Conservation (phyloP, 1,140 invertebrate genomes). For the Pseudomyrmex gracilis region DNA sequence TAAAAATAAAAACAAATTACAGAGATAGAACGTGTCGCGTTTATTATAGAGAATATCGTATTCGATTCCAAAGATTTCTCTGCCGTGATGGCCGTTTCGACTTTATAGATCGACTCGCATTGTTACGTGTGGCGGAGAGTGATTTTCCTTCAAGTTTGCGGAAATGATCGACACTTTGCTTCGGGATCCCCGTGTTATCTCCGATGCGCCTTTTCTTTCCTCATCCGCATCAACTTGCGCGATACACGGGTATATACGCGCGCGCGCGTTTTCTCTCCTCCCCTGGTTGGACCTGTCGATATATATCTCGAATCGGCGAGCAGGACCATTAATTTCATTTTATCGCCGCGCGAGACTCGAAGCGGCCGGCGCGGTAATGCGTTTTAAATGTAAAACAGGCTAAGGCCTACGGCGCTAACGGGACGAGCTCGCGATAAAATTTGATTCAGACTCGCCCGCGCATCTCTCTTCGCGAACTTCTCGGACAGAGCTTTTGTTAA, state of each 20-base stretch:
- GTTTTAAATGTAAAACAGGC: conserved; percentile 86
- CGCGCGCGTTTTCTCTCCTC: neutral
- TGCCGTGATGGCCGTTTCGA: conserved; percentile 2
- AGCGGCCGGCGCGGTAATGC: conserved; percentile 82
- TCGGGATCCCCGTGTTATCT: conserved; percentile 63
- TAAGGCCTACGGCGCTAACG: conserved; percentile 82
- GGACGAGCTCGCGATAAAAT: conserved; percentile 82
- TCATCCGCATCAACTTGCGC: conserved; percentile 7
- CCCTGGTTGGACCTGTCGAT: conserved; percentile 72
- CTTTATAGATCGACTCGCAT: conserved; percentile 25
- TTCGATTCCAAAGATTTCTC: neutral
- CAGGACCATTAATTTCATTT: conserved; percentile 85
- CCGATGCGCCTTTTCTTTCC: conserved; percentile 60
- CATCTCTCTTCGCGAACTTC: conserved; percentile 42
- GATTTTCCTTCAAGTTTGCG: conserved; percentile 51
- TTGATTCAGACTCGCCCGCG: conserved; percentile 79
- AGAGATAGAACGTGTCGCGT: neutral
- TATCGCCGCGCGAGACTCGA: conserved; percentile 82
- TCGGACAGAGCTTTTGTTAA: conserved; percentile 33
- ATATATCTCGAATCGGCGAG: conserved; percentile 82
- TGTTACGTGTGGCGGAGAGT: conserved; percentile 9
- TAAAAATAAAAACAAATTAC: neutral
- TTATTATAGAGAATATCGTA: neutral
- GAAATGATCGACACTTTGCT: conserved; percentile 50
- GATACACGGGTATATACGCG: too few species aligned